Base-by-base conservation (phyloP, 1,140 invertebrate genomes). In the Oryctes rhinoceros region DNA sequence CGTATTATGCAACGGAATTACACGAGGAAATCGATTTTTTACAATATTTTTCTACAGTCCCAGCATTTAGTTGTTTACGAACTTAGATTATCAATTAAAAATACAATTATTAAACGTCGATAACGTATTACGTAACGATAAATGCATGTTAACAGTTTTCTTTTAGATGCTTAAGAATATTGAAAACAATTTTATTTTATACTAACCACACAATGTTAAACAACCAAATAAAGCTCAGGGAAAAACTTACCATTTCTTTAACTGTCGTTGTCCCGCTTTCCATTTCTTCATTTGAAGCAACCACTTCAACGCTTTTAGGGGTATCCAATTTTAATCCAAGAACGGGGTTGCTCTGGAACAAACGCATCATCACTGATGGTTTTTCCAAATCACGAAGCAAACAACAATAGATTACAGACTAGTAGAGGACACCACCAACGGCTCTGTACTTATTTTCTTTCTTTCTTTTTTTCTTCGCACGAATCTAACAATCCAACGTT, bases 181-280 rank as follows among this genome's bases (percentile, higher is more conserved):
- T 30, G 2, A 30, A 2, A 30, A 1, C 24, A 30, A 30, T 30
- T 30, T 44, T 44, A 44, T 10, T 4, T 44, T 44, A 7, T 44
- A 3, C 9, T 44, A 44, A 44, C 5, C 1, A 44, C 1, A 44
- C 39, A 44, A 5, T 0, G 39, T 44, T 10, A 10, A 44, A 44
- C 1, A 44, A 44, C 5, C 9, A 3, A 44, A 1, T 3, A 44
- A 44, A 44, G 39, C 5, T 44, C 0, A 62, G 4, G 5, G 13
- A 62, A 35, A 67, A 35, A 67, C 65, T 67, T 24, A 67, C 65
- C 65, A 20, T 24, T 67, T 67, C 65, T 67, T 67, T 67, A 35
- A 67, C 18, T 18, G 20, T 67, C n/a, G 10, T 13, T 4, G 13
- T 30, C n/a, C 4, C 30, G 4, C 24, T 67, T 4, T 67, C 65